Percentiles rank a stretch among this genome's conserved stretches.
Conservation (phyloP, 2,113 vertebrate genomes). For the Oryzias woworae region DNA sequence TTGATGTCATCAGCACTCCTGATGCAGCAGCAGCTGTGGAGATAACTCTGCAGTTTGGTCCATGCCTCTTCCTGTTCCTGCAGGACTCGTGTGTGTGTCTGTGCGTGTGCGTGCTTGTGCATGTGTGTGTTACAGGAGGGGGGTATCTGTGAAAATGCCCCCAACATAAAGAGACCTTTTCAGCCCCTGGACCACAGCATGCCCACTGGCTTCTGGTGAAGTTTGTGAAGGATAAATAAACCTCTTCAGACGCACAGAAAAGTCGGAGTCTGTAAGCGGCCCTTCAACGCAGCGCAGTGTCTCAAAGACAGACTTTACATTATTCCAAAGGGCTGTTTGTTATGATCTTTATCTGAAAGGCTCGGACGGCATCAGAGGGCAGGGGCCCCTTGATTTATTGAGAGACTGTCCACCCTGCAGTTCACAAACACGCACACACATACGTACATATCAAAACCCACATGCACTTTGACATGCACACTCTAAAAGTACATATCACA, state of each 20-base stretch:
- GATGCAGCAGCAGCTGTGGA: conserved; percentile 10
- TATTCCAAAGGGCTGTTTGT: conserved; percentile 67
- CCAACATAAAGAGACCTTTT: conserved; percentile 69
- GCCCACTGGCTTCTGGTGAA: conserved; percentile 53
- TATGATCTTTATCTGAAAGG: conserved; percentile 53
- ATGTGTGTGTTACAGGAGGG: background rate
- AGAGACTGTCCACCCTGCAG: conserved; percentile 42
- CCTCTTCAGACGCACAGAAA: conserved; percentile 64
- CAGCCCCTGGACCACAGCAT: conserved; percentile 49
- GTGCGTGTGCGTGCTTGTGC: background rate
- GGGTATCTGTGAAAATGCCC: conserved; percentile 37
- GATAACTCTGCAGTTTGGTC: conserved; percentile 22
- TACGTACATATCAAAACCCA: background rate
- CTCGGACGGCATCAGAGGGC: conserved; percentile 38
- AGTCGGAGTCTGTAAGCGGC: conserved; percentile 47
- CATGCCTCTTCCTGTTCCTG: conserved; percentile 30
- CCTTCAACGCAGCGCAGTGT: conserved; percentile 11
- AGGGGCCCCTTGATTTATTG: conserved; percentile 66
- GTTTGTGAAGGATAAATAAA: conserved; percentile 76
- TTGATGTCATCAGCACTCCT: background rate
- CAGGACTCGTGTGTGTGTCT: conserved; percentile 13
- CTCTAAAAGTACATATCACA: conserved; percentile 46
- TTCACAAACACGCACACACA: conserved; percentile 11
- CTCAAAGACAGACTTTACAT: conserved; percentile 62
- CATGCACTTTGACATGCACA: conserved; percentile 21